Base-by-base conservation (phyloP, 2,113 vertebrate species). In the Clarias macrocephalus region DNA sequence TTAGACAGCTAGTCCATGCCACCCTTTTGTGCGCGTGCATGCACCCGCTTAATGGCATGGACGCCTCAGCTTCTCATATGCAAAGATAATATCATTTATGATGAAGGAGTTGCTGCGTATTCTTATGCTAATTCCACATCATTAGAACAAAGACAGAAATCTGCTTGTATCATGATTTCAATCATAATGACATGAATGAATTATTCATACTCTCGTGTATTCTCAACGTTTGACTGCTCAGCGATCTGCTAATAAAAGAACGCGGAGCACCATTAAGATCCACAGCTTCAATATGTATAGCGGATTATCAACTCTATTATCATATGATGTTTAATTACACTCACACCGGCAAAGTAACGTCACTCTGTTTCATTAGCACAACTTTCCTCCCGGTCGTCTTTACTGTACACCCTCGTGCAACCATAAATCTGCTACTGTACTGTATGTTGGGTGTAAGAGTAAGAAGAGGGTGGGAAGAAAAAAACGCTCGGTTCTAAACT, bases 51-150 rank as follows among this genome's bases (percentile, higher is more conserved):
- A 79, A 85, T 80, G 28, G 33, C 52, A 66, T 15, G 1, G 48
- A 68, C 37, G 62, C 42, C 70, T 75, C 62, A 16, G 18, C 12
- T 16, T 80, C 60, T 65, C 62, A 85, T 60, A 63, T 57, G 15
- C 15, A 13, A 86, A 57, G 48, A 54, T 86, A 65, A 79, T 66
- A 54, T 63, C 60, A n/a, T 57, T 86, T 57, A 86, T 59, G 63
- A 86, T 80, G 28, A 68, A 59, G 30, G n/a, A 80, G 48, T 56
- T 79, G 54, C 54, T 23, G 1, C 76, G n/a, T 66, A 62, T 59
- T 86, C 75, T 86, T 70, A 80, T 86, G 85, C 52, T 86, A 80
- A 86, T 86, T 86, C 63, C 21, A 65, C 18, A 52, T 86, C 76
- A 86, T 86, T 86, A 86, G 30, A 5, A 37, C 48, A 54, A 57